Evolutionary conservation across 2,113 vertebrate genomes (phyloP).

Genomic region (Tragelaphus buxtoni): DNA sequence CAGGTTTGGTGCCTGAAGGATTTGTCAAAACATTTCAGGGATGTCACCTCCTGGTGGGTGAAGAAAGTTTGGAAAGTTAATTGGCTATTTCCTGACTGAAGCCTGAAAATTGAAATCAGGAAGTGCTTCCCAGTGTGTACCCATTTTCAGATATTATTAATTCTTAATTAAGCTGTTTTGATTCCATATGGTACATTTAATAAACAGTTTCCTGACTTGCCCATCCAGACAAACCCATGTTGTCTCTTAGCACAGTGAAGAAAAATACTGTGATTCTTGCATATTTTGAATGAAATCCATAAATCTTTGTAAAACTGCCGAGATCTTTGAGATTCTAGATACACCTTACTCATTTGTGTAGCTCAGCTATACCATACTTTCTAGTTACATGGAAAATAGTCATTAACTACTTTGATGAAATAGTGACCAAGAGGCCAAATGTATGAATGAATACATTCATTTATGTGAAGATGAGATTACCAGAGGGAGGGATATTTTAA

Average conservation of each 20-base stretch:
- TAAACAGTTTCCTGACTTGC: background rate
- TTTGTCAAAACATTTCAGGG: constrained; percentile 14
- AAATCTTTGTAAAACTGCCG: background rate
- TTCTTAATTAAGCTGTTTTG: constrained; percentile 20
- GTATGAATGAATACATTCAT: background rate
- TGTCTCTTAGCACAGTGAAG: background rate
- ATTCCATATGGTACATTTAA: constrained; percentile 6
- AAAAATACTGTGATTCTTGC: background rate
- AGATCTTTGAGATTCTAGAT: background rate
- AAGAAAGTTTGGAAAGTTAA: constrained; percentile 39
- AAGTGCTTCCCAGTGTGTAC: background rate
- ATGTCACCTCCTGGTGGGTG: background rate
- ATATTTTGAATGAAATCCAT: background rate
- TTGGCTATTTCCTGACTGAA: constrained; percentile 32
- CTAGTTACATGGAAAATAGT: background rate
- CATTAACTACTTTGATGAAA: background rate
- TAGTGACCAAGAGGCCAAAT: background rate
- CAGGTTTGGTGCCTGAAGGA: background rate
- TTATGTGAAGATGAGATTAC: background rate
- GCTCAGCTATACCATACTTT: background rate
- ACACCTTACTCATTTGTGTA: background rate
- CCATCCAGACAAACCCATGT: background rate
- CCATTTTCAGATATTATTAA: background rate
- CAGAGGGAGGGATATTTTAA: background rate
- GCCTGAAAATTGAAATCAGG: constrained; percentile 1